Conservation (phyloP, 2,888 invertebrate species). For the Melanargia galathea region DNA sequence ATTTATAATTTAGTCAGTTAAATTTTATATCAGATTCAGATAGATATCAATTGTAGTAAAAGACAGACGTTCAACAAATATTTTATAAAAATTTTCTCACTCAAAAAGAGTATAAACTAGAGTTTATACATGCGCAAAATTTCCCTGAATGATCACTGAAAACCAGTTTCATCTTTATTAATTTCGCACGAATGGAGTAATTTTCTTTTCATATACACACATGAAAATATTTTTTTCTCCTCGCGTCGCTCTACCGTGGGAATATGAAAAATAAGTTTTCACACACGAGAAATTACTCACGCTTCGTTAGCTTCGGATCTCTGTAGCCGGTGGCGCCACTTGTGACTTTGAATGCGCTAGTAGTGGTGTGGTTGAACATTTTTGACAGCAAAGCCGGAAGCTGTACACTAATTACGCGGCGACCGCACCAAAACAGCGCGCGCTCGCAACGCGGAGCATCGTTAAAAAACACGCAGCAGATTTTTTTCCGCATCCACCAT, state of each 20-base stretch:
- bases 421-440: conserved; percentile 34
- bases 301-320: conserved; percentile 47
- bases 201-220: conserved; percentile 14
- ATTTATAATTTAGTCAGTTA: no score
- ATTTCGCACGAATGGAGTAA: conserved; percentile 17
- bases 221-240: conserved; percentile 22
- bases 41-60: no score
- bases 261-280: conserved; percentile 6
- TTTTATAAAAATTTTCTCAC: neutral
- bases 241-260: conserved; percentile 1
- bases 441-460: conserved; percentile 31
- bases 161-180: conserved; percentile 17
- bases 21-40: no score
- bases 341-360: conserved; percentile 55
- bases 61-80: no score
- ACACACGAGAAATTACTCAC: conserved; percentile 49
- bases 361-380: conserved; percentile 69
- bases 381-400: conserved; percentile 34
- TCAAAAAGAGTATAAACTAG: neutral
- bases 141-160: neutral
- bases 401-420: conserved; percentile 38
- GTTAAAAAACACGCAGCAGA: conserved; percentile 43
- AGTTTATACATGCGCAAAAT: neutral
- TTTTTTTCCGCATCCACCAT: conserved; percentile 35
- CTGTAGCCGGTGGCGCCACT: conserved; percentile 49